A percentile compares a stretch with the other conserved stretches of the same genome.
Conservation (phyloP, 2,888 invertebrate genomes). For the Tubiluchus corallicola region DNA sequence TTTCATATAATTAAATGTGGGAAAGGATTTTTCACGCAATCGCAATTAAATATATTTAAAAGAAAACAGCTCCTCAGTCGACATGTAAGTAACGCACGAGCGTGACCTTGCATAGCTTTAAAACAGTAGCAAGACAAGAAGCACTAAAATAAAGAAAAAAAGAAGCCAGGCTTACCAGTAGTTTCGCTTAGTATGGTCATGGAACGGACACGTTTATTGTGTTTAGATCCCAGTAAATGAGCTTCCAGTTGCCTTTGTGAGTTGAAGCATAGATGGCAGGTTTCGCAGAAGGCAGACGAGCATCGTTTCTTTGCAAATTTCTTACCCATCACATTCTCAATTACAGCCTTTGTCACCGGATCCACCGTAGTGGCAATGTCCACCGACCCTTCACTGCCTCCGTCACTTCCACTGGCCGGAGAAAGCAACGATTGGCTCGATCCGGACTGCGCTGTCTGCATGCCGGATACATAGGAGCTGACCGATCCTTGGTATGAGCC, state of each 20-base stretch:
- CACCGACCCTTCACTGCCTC: neutral
- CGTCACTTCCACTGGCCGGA: neutral
- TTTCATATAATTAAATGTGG: too few relatives aligned
- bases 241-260: neutral
- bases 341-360: constrained; percentile 1
- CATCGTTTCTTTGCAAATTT: neutral
- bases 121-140: too few relatives aligned
- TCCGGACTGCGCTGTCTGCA: neutral
- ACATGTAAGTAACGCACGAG: too few relatives aligned
- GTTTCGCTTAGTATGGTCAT: neutral
- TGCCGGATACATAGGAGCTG: neutral
- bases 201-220: neutral
- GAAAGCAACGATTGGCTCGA: neutral
- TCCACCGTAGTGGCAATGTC: neutral
- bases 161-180: too few relatives aligned
- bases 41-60: too few relatives aligned
- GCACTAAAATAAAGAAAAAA: too few relatives aligned
- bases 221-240: neutral
- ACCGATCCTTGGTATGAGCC: neutral
- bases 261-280: constrained; percentile 1
- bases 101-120: too few relatives aligned
- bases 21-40: too few relatives aligned
- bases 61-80: too few relatives aligned
- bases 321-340: constrained; percentile 1
- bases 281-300: neutral